A percentile compares a stretch with the other conserved stretches of the same genome.
phyloP scores from a whole-genome alignment of 1,140 invertebrate genomes.

The Drosophila azteca region DNA sequence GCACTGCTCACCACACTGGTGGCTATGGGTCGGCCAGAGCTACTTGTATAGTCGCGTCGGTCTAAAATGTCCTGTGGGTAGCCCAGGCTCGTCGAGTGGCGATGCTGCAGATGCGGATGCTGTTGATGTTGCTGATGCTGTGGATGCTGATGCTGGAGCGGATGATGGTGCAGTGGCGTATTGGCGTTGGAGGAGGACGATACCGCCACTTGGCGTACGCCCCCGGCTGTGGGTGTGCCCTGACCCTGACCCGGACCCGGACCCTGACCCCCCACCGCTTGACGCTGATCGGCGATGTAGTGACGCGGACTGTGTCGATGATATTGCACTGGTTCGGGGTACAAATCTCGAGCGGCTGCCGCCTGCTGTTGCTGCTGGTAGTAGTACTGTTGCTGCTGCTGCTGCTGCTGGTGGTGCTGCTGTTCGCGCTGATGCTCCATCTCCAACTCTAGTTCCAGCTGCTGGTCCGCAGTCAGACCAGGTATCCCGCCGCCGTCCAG shows the following conservation, averaged over 20 bases:
- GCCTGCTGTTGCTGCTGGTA: constrained; percentile 27
- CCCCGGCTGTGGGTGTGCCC: constrained; percentile 64
- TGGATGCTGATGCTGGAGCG: constrained; percentile 14
- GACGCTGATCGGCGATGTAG: constrained; percentile 79
- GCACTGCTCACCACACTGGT: constrained; percentile 56
- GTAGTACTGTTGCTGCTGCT: constrained; percentile 31
- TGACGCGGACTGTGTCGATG: constrained; percentile 81
- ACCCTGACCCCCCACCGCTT: constrained; percentile 29
- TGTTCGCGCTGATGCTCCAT: constrained; percentile 39
- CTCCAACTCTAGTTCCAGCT: constrained; percentile 36
- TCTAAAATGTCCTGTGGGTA: constrained; percentile 84
- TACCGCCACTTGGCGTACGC: constrained; percentile 64
- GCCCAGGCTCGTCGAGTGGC: constrained; percentile 77
- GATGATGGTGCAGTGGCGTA: constrained; percentile 66
- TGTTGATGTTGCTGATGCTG: constrained; percentile 28
- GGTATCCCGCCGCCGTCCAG: constrained; percentile 70
- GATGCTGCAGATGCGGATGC: constrained; percentile 51
- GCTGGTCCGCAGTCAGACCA: constrained; percentile 57
- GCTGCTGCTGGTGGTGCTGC: constrained; percentile 50
- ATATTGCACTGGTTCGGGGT: constrained; percentile 77
- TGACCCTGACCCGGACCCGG: constrained; percentile 1
- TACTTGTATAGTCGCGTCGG: constrained; percentile 83
- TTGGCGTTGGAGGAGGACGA: constrained; percentile 68
- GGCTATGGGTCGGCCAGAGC: constrained; percentile 58
- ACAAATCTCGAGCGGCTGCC: constrained; percentile 62